These are phyloP conservation scores for Orcinus orca DNA, from an alignment of 2,113 vertebrate species.

Conservation along the genomic window DNA sequence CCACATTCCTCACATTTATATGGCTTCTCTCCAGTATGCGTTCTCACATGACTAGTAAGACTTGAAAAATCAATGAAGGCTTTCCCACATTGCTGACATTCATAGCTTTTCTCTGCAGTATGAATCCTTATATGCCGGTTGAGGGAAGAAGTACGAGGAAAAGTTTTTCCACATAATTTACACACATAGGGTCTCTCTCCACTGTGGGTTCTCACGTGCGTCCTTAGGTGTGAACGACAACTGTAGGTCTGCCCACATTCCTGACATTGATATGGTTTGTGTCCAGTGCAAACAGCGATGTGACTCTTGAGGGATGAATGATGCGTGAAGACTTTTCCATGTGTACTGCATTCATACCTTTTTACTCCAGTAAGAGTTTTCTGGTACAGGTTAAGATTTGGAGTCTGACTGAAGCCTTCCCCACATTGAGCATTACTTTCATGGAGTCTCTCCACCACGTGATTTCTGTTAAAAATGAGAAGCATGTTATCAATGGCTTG, in stretches of 20 bases:
- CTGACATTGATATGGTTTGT: background rate
- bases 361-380: background rate
- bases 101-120: slow-evolving; percentile 16
- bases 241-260: slow-evolving; percentile 33
- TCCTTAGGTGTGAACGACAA: background rate
- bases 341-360: slow-evolving; percentile 40
- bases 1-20: slow-evolving; percentile 50
- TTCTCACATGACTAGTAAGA: background rate
- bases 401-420: background rate
- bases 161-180: slow-evolving; percentile 47
- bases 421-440: background rate
- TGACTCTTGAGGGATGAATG: background rate
- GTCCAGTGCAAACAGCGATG: background rate
- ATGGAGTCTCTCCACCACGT: background rate
- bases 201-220: slow-evolving; percentile 28
- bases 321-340: slow-evolving; percentile 51
- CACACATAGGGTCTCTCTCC: slow-evolving; percentile 53
- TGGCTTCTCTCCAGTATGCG: slow-evolving; percentile 49
- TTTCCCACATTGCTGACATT: slow-evolving; percentile 51
- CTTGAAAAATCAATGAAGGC: slow-evolving; percentile 38
- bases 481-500: background rate
- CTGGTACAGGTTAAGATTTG: background rate
- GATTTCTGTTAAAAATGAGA: slow-evolving; percentile 20
- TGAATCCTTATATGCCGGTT: slow-evolving; percentile 22
- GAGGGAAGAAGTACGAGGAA: slow-evolving; percentile 39